Percentiles rank a stretch among this genome's conserved stretches.
Evolutionary conservation across 2,888 invertebrate genomes (phyloP).

Genomic region (Drosophila melanosoma): DNA sequence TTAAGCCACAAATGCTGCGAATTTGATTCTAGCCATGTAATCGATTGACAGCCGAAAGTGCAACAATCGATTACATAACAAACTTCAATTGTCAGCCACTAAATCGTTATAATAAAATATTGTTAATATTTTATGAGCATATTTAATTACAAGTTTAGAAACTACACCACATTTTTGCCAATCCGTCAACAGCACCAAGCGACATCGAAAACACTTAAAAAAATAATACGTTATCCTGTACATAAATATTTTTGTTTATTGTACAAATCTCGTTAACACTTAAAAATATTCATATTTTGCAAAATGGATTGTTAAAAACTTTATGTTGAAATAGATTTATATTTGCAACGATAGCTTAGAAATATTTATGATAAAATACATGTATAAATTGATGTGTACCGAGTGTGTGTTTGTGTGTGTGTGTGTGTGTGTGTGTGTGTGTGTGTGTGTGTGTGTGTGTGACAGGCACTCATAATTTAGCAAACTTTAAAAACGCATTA

Average conservation of each 20-base stretch:
- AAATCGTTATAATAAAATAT: not conserved
- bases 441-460: not conserved
- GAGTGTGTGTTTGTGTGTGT: not conserved
- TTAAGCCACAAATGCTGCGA: slow-evolving; percentile 15
- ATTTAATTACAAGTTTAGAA: not conserved
- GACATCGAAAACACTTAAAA: not conserved
- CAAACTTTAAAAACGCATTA: slow-evolving; percentile 65
- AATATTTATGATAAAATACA: not conserved
- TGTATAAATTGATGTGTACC: not conserved
- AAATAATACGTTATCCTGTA: not conserved
- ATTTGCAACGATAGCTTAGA: not conserved
- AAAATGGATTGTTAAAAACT: not conserved
- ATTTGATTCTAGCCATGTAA: slow-evolving; percentile 26
- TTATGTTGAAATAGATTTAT: not conserved
- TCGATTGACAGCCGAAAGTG: slow-evolving; percentile 46
- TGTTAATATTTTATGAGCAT: not conserved
- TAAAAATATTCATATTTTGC: not conserved
- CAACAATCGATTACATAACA: slow-evolving; percentile 34
- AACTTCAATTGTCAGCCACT: slow-evolving; percentile 31
- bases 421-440: not conserved
- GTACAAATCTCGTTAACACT: no score
- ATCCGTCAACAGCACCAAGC: not conserved
- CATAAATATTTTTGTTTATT: not conserved
- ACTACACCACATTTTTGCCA: not conserved
- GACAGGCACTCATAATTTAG: slow-evolving; percentile 32